Conservation (phyloP, 2,888 invertebrate species). For the Theodoxus fluviatilis region DNA sequence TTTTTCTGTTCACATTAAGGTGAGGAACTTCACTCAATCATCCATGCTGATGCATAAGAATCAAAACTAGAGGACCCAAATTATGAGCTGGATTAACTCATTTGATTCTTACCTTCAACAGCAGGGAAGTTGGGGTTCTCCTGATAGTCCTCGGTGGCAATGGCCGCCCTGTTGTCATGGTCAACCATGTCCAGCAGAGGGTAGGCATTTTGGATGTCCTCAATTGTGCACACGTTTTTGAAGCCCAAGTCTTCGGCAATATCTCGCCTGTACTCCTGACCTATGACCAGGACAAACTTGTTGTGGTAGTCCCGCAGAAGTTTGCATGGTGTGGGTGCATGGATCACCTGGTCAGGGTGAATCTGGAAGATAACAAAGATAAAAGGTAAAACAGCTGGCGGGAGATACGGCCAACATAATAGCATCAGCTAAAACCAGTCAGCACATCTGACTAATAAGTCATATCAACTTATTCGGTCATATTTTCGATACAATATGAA, state of each 20-base stretch:
- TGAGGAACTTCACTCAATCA: background rate
- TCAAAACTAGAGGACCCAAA: background rate
- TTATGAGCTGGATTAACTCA: too few relatives aligned
- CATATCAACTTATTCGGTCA: too few relatives aligned
- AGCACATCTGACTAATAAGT: too few relatives aligned
- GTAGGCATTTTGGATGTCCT: slow-evolving; percentile 61
- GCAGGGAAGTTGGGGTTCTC: slow-evolving; percentile 46
- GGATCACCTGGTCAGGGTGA: slow-evolving; percentile 60
- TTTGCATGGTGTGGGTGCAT: slow-evolving; percentile 62
- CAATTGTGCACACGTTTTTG: slow-evolving; percentile 59
- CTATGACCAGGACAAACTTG: slow-evolving; percentile 63
- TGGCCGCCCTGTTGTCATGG: slow-evolving; percentile 57
- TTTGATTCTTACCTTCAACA: slow-evolving; percentile 44
- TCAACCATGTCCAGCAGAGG: slow-evolving; percentile 65
- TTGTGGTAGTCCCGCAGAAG: slow-evolving; percentile 58
- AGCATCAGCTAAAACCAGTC: too few relatives aligned
- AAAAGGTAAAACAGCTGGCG: too few relatives aligned
- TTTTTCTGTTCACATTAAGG: background rate
- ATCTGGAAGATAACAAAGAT: slow-evolving; percentile 52
- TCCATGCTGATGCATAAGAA: background rate
- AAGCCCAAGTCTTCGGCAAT: slow-evolving; percentile 65
- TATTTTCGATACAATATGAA: too few relatives aligned
- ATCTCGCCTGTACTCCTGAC: slow-evolving; percentile 60
- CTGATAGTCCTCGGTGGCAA: slow-evolving; percentile 43
- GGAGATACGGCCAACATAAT: too few relatives aligned